Percentiles rank a stretch among this genome's conserved stretches.
Evolutionary conservation across 2,797 vertebrate species (phyloP).

Genomic region (Aplochiton taeniatus): DNA sequence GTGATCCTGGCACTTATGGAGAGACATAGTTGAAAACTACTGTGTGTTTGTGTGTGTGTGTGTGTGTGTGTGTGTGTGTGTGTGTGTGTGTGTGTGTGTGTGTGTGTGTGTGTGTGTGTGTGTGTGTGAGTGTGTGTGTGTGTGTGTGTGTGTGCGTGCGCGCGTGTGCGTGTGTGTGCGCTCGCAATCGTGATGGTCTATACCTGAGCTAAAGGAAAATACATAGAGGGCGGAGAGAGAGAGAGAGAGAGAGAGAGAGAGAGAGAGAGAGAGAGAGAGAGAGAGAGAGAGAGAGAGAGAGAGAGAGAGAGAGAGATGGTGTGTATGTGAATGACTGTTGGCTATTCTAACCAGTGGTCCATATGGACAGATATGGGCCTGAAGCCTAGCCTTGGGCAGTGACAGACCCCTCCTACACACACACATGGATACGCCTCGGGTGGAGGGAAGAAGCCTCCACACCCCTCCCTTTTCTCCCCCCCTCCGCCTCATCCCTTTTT

Average conservation of each 20-base stretch:
- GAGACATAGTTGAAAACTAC: too few relatives aligned
- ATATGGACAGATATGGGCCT: slow-evolving; percentile 14
- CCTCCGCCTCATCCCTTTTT: neutral
- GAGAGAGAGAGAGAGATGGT: neutral
- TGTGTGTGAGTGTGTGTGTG: slow-evolving; percentile 6
- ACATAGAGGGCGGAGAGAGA: too few relatives aligned
- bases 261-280: too few relatives aligned
- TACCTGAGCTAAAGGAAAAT: too few relatives aligned
- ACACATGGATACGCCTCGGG: too few relatives aligned
- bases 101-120: neutral
- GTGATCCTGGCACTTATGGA: too few relatives aligned
- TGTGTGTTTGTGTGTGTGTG: neutral
- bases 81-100: slow-evolving; percentile 2
- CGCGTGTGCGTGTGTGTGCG: too few relatives aligned
- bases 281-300: too few relatives aligned
- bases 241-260: too few relatives aligned
- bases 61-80: neutral
- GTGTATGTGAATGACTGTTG: slow-evolving; percentile 6
- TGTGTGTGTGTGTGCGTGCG: slow-evolving; percentile 10
- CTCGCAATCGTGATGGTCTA: too few relatives aligned
- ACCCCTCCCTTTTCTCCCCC: neutral
- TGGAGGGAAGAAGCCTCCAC: too few relatives aligned
- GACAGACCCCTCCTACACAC: neutral
- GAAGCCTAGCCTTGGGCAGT: slow-evolving; percentile 6
- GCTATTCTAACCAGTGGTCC: slow-evolving; percentile 2